A percentile compares a stretch with the other conserved stretches of the same genome.
phyloP scores from a whole-genome alignment of 2,797 vertebrate genomes.

The Sylvia borin region DNA sequence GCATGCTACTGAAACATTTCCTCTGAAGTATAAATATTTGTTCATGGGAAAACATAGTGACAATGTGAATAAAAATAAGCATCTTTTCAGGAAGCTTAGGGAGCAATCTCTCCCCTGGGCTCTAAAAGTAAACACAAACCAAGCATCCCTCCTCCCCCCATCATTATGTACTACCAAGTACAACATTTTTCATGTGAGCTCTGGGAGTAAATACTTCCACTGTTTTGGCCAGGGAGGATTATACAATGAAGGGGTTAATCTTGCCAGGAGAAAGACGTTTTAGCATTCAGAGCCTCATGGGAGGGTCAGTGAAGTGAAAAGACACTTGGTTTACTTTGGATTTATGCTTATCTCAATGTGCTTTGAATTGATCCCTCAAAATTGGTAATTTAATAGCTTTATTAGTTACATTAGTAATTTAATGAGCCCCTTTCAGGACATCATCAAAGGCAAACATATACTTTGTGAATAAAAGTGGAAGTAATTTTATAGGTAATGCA shows the following conservation, averaged over 20 bases:
- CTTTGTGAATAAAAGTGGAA: conserved; percentile 39
- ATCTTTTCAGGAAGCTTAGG: conserved; percentile 24
- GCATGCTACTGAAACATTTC: conserved; percentile 31
- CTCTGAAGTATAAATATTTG: conserved; percentile 60
- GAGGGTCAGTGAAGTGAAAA: conserved; percentile 6
- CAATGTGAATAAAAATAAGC: conserved; percentile 54
- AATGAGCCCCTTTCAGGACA: background rate
- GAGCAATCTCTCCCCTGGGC: background rate
- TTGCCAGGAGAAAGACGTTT: background rate
- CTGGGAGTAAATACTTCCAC: background rate
- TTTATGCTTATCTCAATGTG: conserved; percentile 35
- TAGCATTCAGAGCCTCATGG: background rate
- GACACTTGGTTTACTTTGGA: conserved; percentile 17
- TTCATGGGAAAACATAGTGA: conserved; percentile 53
- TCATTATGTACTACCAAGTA: background rate
- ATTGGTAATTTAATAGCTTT: conserved; percentile 56
- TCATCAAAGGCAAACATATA: background rate
- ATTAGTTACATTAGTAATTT: conserved; percentile 62
- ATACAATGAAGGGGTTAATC: background rate
- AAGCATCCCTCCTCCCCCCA: background rate
- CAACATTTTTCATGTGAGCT: background rate
- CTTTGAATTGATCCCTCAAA: conserved; percentile 43
- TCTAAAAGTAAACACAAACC: background rate
- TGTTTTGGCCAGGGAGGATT: background rate
- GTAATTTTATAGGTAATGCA: background rate